Percentiles rank a stretch among this genome's conserved stretches.
phyloP scores from a whole-genome alignment of 2,888 invertebrate species.

The Nasonovia ribisnigri region DNA sequence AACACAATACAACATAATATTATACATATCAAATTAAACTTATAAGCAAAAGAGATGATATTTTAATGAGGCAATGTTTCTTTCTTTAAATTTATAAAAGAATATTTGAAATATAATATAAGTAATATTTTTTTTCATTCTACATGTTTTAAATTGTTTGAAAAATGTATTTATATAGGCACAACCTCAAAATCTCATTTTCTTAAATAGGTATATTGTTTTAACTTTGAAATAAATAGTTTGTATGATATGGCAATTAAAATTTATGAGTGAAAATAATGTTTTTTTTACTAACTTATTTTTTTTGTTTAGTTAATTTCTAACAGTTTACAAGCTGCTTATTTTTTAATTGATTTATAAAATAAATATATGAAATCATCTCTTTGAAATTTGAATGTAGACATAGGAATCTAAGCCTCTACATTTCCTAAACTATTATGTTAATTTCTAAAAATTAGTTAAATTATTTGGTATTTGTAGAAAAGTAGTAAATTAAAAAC shows the following conservation, averaged over 20 bases:
- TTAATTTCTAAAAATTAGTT: neutral
- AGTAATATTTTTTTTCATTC: neutral
- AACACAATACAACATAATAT: neutral
- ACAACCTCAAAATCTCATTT: neutral
- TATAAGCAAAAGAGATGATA: neutral
- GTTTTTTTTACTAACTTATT: no score
- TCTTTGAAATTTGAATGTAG: neutral
- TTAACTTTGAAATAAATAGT: neutral
- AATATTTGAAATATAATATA: neutral
- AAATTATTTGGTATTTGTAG: neutral
- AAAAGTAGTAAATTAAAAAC: conserved; percentile 11
- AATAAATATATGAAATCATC: neutral
- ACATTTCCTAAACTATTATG: neutral
- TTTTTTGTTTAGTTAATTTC: neutral
- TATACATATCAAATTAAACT: neutral
- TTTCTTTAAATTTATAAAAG: neutral
- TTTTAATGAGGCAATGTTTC: neutral
- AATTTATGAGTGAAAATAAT: neutral
- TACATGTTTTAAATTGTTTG: neutral
- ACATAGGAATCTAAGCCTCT: neutral
- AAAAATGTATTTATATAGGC: neutral
- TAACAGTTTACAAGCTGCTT: neutral
- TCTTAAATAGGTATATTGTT: neutral
- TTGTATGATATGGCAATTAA: neutral
- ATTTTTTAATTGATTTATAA: neutral